phyloP scores from a whole-genome alignment of 2,888 invertebrate genomes.

The Bursaphelenchus okinawaensis region DNA sequence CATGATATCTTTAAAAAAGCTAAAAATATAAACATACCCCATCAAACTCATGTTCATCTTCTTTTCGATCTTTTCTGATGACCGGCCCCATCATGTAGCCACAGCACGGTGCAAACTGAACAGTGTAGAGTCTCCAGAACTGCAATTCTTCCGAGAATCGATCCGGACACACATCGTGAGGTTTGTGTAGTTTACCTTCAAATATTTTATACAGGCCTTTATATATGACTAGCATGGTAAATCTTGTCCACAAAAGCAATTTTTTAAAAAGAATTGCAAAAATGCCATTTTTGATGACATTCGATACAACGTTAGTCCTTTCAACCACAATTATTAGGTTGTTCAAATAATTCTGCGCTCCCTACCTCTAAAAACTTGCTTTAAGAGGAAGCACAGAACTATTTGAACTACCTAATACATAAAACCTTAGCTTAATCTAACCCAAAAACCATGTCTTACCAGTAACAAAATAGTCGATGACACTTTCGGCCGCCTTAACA shows the following conservation, averaged over 20 bases:
- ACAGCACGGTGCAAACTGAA: constrained; percentile 50
- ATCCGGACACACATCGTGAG: constrained; percentile 44
- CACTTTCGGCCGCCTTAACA: constrained; percentile 43
- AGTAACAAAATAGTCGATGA: constrained; percentile 53
- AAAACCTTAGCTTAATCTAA: too few species aligned
- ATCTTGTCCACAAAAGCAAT: too few species aligned
- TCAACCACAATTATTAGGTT: too few species aligned
- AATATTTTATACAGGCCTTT: too few species aligned
- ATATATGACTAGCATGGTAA: too few species aligned
- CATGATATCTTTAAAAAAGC: too few species aligned
- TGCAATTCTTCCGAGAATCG: constrained; percentile 51
- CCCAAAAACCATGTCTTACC: constrained; percentile 28
- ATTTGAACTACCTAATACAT: too few species aligned
- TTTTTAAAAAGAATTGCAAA: constrained; percentile 7
- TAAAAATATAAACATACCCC: too few species aligned
- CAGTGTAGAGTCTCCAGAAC: constrained; percentile 46
- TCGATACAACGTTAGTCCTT: too few species aligned
- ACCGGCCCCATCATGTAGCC: constrained; percentile 28
- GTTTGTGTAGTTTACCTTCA: constrained; percentile 33
- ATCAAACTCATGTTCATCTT: constrained; percentile 41
- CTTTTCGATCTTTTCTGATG: constrained; percentile 23
- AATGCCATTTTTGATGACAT: background rate
- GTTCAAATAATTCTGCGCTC: too few species aligned
- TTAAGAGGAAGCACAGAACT: too few species aligned
- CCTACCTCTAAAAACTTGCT: too few species aligned